Percentiles rank a stretch among this genome's conserved stretches.
Evolutionary conservation across 2,113 vertebrate species (phyloP).

Genomic region (Melanerpes aurifrons): DNA sequence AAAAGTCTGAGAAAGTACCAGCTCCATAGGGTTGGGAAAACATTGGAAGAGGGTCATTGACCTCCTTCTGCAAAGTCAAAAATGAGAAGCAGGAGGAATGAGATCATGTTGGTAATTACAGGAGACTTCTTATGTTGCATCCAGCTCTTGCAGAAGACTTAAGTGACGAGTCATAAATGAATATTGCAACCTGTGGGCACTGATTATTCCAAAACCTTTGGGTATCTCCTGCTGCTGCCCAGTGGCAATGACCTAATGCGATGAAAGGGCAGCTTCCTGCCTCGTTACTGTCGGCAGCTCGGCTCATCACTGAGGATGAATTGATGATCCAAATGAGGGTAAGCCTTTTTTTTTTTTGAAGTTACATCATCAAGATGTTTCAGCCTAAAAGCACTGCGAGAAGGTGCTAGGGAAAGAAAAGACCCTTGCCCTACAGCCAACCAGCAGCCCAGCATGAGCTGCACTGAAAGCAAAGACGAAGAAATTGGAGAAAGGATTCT

Average conservation of each 20-base stretch:
- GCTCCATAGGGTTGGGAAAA: not conserved
- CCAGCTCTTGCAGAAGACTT: not conserved
- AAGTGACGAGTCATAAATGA: not conserved
- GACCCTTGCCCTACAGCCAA: accelerated
- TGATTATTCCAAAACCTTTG: not conserved
- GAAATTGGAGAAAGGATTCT: slow-evolving; percentile 65
- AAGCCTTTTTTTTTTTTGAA: not conserved
- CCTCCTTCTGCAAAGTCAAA: not conserved
- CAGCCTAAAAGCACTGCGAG: not conserved
- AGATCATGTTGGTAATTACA: not conserved
- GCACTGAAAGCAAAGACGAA: not conserved
- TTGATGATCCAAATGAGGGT: not conserved
- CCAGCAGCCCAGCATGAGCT: not conserved
- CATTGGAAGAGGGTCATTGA: not conserved
- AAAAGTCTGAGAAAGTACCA: not conserved
- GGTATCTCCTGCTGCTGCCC: not conserved
- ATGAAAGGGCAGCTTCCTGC: not conserved
- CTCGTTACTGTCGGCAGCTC: accelerated
- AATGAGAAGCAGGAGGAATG: not conserved
- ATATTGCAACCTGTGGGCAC: not conserved
- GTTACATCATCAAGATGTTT: not conserved
- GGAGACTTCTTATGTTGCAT: not conserved
- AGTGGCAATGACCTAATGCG: not conserved
- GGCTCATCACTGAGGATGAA: not conserved
- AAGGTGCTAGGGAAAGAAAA: not conserved